Evolutionary conservation across 2,797 vertebrate genomes (phyloP).

Genomic region (Malacoctenus gilli): DNA sequence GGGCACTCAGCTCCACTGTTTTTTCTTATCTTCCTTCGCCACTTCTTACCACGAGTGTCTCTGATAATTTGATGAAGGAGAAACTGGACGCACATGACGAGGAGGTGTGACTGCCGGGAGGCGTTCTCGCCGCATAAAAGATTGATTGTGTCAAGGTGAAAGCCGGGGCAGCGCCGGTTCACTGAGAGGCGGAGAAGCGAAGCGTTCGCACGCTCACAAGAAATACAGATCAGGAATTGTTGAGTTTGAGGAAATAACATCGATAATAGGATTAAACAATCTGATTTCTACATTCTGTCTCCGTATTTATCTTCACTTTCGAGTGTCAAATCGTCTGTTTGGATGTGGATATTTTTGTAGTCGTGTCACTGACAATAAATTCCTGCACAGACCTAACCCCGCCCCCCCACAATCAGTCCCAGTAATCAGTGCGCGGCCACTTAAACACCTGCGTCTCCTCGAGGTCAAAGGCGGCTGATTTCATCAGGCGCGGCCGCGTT

Average conservation of each 20-base stretch:
- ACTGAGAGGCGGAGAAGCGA: too few species aligned
- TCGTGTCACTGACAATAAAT: neutral
- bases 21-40: conserved; percentile 16
- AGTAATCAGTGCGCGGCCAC: conserved; percentile 33
- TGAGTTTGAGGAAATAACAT: too few species aligned
- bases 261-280: too few species aligned
- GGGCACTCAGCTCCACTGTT: neutral
- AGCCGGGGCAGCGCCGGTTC: conserved; percentile 2
- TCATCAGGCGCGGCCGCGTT: conserved; percentile 31
- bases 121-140: too few species aligned
- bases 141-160: conserved; percentile 55
- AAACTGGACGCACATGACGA: conserved; percentile 24
- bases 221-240: too few species aligned
- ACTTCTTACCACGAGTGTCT: conserved; percentile 13
- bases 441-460: conserved; percentile 42
- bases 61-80: conserved; percentile 20
- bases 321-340: too few species aligned
- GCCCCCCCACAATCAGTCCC: conserved; percentile 22
- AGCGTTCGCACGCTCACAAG: too few species aligned
- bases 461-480: conserved; percentile 55
- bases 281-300: too few species aligned
- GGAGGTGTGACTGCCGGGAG: neutral
- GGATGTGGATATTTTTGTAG: too few species aligned
- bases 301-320: too few species aligned
- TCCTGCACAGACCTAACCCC: conserved; percentile 5